Conservation (phyloP, 2,888 invertebrate species). For the Balanococcus diminutus region DNA sequence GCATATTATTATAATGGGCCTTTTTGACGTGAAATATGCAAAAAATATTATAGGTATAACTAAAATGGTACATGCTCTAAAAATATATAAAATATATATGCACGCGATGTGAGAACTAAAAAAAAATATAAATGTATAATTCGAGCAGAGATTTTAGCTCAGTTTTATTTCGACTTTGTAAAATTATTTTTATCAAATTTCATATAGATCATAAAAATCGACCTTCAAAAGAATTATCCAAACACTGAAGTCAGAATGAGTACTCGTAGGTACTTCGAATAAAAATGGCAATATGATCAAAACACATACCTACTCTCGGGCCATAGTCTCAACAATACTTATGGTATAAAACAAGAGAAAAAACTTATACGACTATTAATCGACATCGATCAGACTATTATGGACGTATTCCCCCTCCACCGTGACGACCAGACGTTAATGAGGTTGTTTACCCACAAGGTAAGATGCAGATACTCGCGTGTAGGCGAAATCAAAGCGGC, state of each 20-base stretch:
- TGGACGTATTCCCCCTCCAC: background rate
- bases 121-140: too few species aligned
- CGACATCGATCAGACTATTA: constrained; percentile 7
- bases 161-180: too few species aligned
- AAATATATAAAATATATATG: background rate
- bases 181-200: too few species aligned
- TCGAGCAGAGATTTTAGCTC: background rate
- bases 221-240: too few species aligned
- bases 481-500: constrained; percentile 38
- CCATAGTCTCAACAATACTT: too few species aligned
- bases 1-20: background rate
- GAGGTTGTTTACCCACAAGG: constrained; percentile 40
- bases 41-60: too few species aligned
- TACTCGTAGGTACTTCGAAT: too few species aligned
- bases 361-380: constrained; percentile 2
- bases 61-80: background rate
- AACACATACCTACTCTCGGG: background rate
- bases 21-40: background rate
- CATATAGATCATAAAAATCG: background rate
- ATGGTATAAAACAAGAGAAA: background rate
- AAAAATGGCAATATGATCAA: too few species aligned
- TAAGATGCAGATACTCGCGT: constrained; percentile 9
- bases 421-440: background rate
- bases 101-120: background rate
- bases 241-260: too few species aligned